Percentiles rank a stretch among this genome's conserved stretches.
phyloP scores from a whole-genome alignment of 35 echinoderm and acorn worm genomes.

The Apostichopus parvimensis region DNA sequence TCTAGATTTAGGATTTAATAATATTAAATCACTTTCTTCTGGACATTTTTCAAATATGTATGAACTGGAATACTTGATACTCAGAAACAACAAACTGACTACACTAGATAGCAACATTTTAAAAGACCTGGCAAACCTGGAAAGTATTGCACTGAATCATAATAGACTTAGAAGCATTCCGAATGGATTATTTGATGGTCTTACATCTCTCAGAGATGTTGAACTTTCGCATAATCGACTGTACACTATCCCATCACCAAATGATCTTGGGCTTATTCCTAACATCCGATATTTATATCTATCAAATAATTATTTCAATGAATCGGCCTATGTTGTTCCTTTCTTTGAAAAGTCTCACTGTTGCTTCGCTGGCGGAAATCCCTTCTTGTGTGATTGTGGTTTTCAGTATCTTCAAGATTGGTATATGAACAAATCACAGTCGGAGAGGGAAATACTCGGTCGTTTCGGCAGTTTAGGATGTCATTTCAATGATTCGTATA shows the following conservation, averaged over 20 bases:
- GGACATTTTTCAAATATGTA: background rate
- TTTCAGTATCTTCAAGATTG: background rate
- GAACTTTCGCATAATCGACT: background rate
- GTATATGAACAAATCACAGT: background rate
- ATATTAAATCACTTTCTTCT: background rate
- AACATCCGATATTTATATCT: background rate
- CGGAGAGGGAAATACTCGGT: background rate
- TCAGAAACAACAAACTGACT: background rate
- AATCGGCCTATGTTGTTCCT: background rate
- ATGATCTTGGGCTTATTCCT: background rate
- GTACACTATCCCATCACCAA: background rate
- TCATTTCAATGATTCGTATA: background rate
- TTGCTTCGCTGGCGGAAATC: background rate
- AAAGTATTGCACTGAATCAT: background rate
- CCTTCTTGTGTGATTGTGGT: slow-evolving; percentile 1
- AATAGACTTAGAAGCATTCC: background rate
- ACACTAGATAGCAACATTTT: background rate
- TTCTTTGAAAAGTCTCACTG: background rate
- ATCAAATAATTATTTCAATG: background rate
- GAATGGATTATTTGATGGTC: background rate
- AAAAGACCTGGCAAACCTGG: background rate
- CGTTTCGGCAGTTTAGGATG: background rate
- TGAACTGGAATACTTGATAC: background rate
- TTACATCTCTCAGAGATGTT: background rate
- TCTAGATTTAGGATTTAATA: slow-evolving; percentile 14